phyloP scores from a whole-genome alignment of 1,140 invertebrate species.

The Anastrepha obliqua region DNA sequence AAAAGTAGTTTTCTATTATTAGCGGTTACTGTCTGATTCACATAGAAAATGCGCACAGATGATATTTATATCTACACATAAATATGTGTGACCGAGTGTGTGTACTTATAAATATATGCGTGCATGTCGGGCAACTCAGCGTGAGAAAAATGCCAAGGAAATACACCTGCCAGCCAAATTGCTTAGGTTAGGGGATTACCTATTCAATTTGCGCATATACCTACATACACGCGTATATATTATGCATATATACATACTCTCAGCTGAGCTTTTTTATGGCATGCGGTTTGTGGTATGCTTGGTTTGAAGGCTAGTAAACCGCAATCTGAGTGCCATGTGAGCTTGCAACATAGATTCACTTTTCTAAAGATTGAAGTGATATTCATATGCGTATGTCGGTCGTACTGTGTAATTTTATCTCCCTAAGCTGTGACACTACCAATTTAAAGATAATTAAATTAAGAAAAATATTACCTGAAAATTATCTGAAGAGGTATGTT shows the following conservation, averaged over 20 bases:
- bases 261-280: constrained; percentile 1
- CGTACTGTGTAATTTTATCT: neutral
- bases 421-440: neutral
- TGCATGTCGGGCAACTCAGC: neutral
- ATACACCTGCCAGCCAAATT: constrained; percentile 45
- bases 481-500: too few species aligned
- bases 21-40: neutral
- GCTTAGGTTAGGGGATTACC: neutral
- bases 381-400: too few species aligned
- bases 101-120: neutral
- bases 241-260: neutral
- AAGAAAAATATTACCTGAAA: too few species aligned
- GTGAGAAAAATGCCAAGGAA: constrained; percentile 46
- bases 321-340: neutral
- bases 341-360: neutral
- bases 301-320: neutral
- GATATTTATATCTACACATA: neutral
- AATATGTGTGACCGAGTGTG: neutral
- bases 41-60: neutral
- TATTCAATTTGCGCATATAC: neutral
- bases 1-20: constrained; percentile 22
- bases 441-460: neutral
- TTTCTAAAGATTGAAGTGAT: neutral
- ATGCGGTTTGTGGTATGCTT: constrained; percentile 29
- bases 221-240: neutral